phyloP scores from a whole-genome alignment of 2,113 vertebrate genomes.

The Channa maculata region DNA sequence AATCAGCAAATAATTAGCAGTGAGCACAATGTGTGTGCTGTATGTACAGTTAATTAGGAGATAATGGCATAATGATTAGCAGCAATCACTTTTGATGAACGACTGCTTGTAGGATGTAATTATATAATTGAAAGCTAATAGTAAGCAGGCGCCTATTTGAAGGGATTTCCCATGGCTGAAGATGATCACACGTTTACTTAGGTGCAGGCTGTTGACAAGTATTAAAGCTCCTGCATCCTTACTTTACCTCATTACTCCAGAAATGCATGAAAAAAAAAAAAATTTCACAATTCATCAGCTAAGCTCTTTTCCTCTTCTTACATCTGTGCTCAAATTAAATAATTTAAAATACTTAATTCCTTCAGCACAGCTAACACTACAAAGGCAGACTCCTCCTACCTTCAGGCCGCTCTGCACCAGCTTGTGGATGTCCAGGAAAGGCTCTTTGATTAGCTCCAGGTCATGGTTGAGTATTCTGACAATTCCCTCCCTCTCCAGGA shows the following conservation, averaged over 20 bases:
- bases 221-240: not conserved
- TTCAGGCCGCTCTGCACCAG: slow-evolving; percentile 97
- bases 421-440: slow-evolving; percentile 98
- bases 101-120: slow-evolving; percentile 67
- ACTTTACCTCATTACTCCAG: not conserved
- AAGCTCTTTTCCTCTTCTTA: slow-evolving; percentile 16
- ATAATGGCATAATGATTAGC: slow-evolving; percentile 63
- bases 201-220: slow-evolving; percentile 50
- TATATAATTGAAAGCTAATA: slow-evolving; percentile 65
- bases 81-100: slow-evolving; percentile 63
- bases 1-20: slow-evolving; percentile 63
- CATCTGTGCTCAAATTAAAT: slow-evolving; percentile 10
- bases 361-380: not conserved
- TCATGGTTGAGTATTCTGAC: slow-evolving; percentile 92
- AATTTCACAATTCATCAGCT: slow-evolving; percentile 17
- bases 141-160: slow-evolving; percentile 53
- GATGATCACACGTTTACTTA: slow-evolving; percentile 54
- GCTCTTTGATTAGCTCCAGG: slow-evolving; percentile 93
- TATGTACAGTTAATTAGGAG: slow-evolving; percentile 69
- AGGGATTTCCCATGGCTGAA: slow-evolving; percentile 55
- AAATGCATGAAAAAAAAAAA: slow-evolving; percentile 12
- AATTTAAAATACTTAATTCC: not conserved
- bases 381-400: slow-evolving; percentile 82
- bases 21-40: slow-evolving; percentile 58
- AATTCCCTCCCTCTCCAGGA: slow-evolving; percentile 97